phyloP scores from a whole-genome alignment of 2,888 invertebrate species.

The Blomia tropicalis region DNA sequence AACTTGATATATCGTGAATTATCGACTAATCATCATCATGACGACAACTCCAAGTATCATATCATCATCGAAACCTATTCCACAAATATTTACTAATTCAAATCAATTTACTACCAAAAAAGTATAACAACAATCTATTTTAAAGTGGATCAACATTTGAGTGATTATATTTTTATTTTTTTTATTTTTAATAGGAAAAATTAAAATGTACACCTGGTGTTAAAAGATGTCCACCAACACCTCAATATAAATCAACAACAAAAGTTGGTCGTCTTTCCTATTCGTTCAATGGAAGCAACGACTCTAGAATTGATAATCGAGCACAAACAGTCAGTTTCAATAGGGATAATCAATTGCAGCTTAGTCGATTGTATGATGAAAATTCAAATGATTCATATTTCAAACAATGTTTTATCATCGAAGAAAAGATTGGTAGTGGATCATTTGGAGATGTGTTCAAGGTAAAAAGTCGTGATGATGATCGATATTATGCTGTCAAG shows the following conservation, averaged over 20 bases:
- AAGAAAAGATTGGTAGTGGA: slow-evolving; percentile 51
- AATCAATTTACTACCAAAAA: slow-evolving; percentile 21
- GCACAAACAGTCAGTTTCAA: slow-evolving; percentile 28
- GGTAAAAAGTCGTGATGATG: slow-evolving; percentile 49
- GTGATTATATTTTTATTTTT: background rate
- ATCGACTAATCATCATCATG: background rate
- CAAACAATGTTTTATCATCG: slow-evolving; percentile 49
- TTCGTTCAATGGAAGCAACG: slow-evolving; percentile 23
- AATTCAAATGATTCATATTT: slow-evolving; percentile 44
- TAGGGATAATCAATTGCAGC: slow-evolving; percentile 24
- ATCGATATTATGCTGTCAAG: slow-evolving; percentile 53
- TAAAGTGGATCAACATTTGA: background rate
- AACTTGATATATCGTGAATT: too few species aligned
- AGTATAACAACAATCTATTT: background rate
- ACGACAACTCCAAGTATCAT: background rate
- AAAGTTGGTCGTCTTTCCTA: slow-evolving; percentile 26
- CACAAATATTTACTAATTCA: slow-evolving; percentile 20
- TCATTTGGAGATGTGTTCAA: slow-evolving; percentile 57
- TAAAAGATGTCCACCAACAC: background rate
- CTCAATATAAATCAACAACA: slow-evolving; percentile 16
- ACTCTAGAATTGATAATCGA: slow-evolving; percentile 13
- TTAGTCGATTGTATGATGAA: slow-evolving; percentile 27
- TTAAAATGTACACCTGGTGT: slow-evolving; percentile 1
- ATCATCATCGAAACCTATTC: slow-evolving; percentile 14
- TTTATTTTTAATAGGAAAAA: slow-evolving; percentile 16